A percentile compares a stretch with the other conserved stretches of the same genome.
phyloP scores from a whole-genome alignment of 2,888 invertebrate genomes.

The Latrodectus elegans region DNA sequence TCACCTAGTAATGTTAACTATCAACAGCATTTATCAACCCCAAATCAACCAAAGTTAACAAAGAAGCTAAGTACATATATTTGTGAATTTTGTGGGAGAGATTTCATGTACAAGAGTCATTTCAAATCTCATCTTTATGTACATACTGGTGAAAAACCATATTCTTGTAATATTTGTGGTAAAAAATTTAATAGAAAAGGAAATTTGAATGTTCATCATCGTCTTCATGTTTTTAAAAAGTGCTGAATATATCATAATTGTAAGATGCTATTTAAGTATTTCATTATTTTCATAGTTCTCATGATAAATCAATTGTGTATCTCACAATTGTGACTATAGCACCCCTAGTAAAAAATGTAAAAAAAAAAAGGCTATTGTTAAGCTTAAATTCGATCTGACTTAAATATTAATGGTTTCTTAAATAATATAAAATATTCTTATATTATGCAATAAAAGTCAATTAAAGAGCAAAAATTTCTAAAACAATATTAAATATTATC shows the following conservation, averaged over 20 bases:
- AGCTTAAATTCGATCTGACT: no score
- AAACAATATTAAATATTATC: no score
- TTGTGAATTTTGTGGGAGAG: slow-evolving; percentile 23
- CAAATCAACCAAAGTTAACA: background rate
- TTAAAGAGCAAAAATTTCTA: no score
- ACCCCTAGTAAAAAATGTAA: background rate
- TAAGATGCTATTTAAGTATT: background rate
- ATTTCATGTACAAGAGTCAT: slow-evolving; percentile 1
- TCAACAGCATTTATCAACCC: background rate
- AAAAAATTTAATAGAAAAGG: slow-evolving; percentile 27
- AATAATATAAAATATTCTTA: no score
- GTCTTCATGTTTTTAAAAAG: background rate
- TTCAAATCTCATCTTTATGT: slow-evolving; percentile 13
- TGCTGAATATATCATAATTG: background rate
- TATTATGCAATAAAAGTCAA: no score
- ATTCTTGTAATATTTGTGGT: slow-evolving; percentile 18
- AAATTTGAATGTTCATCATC: slow-evolving; percentile 13
- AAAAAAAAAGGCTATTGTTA: no score
- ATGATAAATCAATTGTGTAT: background rate
- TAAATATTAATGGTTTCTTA: no score
- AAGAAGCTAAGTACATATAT: background rate
- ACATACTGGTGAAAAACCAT: slow-evolving; percentile 28
- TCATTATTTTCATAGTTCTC: background rate
- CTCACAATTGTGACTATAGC: background rate
- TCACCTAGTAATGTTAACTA: background rate